A percentile compares a stretch with the other conserved stretches of the same genome.
phyloP scores from a whole-genome alignment of 1,140 invertebrate species.

The Drepana arcuata region DNA sequence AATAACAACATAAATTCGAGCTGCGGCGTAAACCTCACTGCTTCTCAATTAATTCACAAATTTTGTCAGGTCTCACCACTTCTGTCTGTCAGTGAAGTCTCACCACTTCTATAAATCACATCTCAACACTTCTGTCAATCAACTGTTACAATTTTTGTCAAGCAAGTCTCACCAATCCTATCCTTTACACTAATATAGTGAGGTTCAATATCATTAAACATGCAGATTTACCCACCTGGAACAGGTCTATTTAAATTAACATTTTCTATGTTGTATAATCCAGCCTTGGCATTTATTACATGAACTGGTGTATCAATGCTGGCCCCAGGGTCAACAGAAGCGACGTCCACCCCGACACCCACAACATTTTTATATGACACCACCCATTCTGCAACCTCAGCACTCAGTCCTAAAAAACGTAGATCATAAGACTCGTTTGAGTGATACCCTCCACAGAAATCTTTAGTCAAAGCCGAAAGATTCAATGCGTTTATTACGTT shows the following conservation, averaged over 20 bases:
- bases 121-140: no score
- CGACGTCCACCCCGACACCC: slow-evolving; percentile 77
- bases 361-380: slow-evolving; percentile 72
- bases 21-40: no score
- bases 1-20: no score
- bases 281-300: slow-evolving; percentile 52
- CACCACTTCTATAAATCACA: no score
- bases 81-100: no score
- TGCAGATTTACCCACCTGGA: slow-evolving; percentile 40
- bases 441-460: no score
- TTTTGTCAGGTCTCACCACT: no score
- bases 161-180: background rate
- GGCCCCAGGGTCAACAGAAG: slow-evolving; percentile 75
- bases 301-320: slow-evolving; percentile 35
- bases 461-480: no score
- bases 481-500: no score
- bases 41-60: no score
- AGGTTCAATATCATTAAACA: background rate
- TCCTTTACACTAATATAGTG: background rate
- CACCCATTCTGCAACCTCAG: slow-evolving; percentile 74
- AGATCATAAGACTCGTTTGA: no score
- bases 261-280: slow-evolving; percentile 77
- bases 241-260: slow-evolving; percentile 67
- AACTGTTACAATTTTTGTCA: background rate
- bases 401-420: slow-evolving; percentile 66